Conservation (phyloP, 2,113 vertebrate species). For the Tragelaphus strepsiceros region DNA sequence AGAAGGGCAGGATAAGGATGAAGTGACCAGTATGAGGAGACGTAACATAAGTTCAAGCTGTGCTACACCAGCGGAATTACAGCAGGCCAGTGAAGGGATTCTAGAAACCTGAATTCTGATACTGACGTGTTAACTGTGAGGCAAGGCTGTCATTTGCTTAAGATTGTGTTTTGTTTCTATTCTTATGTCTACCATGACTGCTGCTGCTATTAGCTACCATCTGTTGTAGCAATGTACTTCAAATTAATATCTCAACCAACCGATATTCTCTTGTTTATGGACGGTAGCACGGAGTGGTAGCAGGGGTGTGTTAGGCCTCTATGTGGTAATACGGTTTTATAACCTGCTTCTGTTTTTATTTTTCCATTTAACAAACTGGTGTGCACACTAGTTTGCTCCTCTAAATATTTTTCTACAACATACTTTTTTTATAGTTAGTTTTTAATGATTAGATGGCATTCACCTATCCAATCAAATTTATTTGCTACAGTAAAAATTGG, state of each 20-base stretch:
- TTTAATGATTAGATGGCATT: background rate
- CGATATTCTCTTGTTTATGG: background rate
- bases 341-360: background rate
- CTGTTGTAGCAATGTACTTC: background rate
- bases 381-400: background rate
- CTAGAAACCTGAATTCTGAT: background rate
- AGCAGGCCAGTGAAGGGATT: background rate
- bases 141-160: background rate
- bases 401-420: background rate
- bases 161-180: background rate
- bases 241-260: background rate
- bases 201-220: background rate
- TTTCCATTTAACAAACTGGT: background rate
- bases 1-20: background rate
- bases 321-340: background rate
- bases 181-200: background rate
- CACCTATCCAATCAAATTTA: background rate
- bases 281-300: background rate
- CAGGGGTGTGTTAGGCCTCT: background rate
- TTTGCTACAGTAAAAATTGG: conserved; percentile 24
- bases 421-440: background rate
- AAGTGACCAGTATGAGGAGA: background rate
- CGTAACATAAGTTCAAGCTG: fast-evolving
- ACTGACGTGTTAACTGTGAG: background rate
- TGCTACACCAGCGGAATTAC: background rate